Conservation (phyloP, 2,113 vertebrate species). For the Malurus alboscapulatus region DNA sequence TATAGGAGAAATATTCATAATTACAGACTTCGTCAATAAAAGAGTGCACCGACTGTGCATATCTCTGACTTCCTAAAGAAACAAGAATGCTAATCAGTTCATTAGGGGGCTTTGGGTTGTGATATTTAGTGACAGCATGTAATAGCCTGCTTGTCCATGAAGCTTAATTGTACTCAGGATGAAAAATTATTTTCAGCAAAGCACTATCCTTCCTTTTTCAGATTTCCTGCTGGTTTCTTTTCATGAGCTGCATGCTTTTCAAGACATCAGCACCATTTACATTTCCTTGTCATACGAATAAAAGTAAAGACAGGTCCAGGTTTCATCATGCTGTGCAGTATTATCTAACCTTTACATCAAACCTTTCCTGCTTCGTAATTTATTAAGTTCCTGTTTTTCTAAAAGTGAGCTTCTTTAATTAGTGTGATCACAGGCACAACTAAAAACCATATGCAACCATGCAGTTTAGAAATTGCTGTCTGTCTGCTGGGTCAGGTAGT, state of each 20-base stretch:
- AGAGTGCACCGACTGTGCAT: conserved; percentile 72
- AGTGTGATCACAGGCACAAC: conserved; percentile 48
- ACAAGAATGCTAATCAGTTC: conserved; percentile 79
- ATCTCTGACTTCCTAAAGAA: conserved; percentile 73
- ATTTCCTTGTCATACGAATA: conserved; percentile 62
- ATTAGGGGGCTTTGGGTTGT: conserved; percentile 75
- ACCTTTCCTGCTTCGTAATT: conserved; percentile 57
- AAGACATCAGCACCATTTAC: conserved; percentile 65
- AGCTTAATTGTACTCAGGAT: conserved; percentile 73
- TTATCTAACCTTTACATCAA: conserved; percentile 72
- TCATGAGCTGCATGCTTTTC: conserved; percentile 71
- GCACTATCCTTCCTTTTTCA: conserved; percentile 64
- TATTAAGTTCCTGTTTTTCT: conserved; percentile 46
- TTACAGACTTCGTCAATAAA: conserved; percentile 74
- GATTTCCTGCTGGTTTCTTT: conserved; percentile 71
- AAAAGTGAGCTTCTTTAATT: conserved; percentile 66
- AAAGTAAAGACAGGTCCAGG: conserved; percentile 44
- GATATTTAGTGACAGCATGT: conserved; percentile 75
- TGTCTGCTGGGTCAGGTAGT: conserved; percentile 24
- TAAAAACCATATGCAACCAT: conserved; percentile 33
- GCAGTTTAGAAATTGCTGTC: conserved; percentile 40
- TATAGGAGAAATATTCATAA: conserved; percentile 72
- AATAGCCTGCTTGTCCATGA: conserved; percentile 62
- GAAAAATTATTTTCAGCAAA: conserved; percentile 73
- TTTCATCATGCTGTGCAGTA: conserved; percentile 52